Base-by-base conservation (phyloP, 2,113 vertebrate genomes). In the Empidonax traillii region DNA sequence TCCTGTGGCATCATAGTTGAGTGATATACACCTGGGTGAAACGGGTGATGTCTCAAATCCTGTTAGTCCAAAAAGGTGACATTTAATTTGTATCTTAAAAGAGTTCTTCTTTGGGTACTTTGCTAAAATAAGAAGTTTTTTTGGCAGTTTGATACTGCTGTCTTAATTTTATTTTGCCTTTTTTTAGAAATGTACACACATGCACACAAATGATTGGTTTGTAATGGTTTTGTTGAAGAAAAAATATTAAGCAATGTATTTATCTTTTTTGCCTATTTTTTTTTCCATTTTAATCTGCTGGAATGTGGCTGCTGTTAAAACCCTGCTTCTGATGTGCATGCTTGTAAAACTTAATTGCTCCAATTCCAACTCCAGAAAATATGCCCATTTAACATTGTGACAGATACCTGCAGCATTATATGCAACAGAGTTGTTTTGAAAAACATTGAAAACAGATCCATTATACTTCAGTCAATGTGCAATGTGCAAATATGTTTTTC, bases 311-410 rank as follows among this genome's bases (percentile, higher is more conserved):
- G 37, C 53, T 89, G 2, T 78, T 84, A 30, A 46, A 51, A 17
- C 16, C 15, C 23, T 66, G 27, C 18, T 78, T 86, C 63, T 92
- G 51, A 52, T 84, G 20, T 86, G 37, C 18, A 8, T n/a, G 47
- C 52, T 85, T 86, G 33, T 93, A 90, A 90, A 91, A 91, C 43
- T 37, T 86, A 90, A 90, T 91, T 93, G 85, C 74, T 80, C 3
- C 35, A 71, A 63, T 91, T 93, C 47, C 86, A 35, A 35, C 24
- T 59, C 28, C 22, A 55, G 44, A 93, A 91, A 67, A 59, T 65
- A 30, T 61, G 31, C 20, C 3, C 20, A 9, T 72, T 74, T 86
- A 74, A 61, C 43, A 18, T 23, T 41, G 63, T 81, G 88, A 55
- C 33, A 68, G 72, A 56, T 43, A 53, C 81, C 47, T 92, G 47